Evolutionary conservation across 2,888 invertebrate genomes (phyloP).

Genomic region (Drosophila neonasuta): DNA sequence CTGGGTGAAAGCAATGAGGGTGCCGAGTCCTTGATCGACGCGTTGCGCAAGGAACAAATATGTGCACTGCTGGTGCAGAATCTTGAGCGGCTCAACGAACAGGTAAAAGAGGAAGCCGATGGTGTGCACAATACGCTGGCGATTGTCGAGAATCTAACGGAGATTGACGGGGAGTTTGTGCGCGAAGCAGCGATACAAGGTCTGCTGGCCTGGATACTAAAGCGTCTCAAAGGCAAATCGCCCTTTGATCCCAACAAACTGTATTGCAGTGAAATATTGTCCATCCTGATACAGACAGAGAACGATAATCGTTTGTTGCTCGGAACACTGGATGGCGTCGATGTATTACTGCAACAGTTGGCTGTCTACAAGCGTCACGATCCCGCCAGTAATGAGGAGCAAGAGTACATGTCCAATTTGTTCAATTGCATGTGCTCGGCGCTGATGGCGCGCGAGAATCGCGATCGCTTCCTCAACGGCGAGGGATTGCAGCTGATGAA

Average conservation of each 20-base stretch:
- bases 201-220: constrained; percentile 94
- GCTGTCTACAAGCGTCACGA: constrained; percentile 98
- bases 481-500: constrained; percentile 99
- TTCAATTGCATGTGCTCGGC: constrained; percentile 98
- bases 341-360: constrained; percentile 96
- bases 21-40: constrained; percentile 92
- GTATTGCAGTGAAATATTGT: constrained; percentile 97
- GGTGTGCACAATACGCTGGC: constrained; percentile 96
- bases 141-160: constrained; percentile 97
- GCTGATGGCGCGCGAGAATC: constrained; percentile 92
- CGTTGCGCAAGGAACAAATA: constrained; percentile 94
- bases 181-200: constrained; percentile 94
- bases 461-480: constrained; percentile 94
- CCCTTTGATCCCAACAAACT: constrained; percentile 97
- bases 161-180: constrained; percentile 93
- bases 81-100: constrained; percentile 95
- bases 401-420: constrained; percentile 99
- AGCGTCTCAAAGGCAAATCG: constrained; percentile 92
- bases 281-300: constrained; percentile 95
- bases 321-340: constrained; percentile 96
- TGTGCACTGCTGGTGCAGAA: constrained; percentile 96
- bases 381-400: constrained; percentile 94
- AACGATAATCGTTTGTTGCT: constrained; percentile 90
- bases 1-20: constrained; percentile 95
- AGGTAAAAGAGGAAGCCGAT: constrained; percentile 95